Evolutionary conservation across 2,113 vertebrate genomes (phyloP), one percentile per base, ranked within the genome.

Genomic region (Hippopotamus amphibius): DNA sequence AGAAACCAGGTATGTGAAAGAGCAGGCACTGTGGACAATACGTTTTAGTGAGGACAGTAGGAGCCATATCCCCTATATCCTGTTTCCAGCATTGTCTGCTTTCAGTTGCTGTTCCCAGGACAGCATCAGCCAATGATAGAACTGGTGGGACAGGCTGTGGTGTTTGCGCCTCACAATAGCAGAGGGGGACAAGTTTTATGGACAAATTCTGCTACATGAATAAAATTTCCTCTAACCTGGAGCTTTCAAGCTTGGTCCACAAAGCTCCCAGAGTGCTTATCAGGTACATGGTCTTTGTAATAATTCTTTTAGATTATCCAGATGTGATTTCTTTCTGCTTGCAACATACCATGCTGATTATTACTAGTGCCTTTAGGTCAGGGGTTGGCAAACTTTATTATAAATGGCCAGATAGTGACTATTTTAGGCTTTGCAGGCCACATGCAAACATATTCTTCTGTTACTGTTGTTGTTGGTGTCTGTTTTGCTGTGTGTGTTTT

Each of bases 41-140:
- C 9, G 21, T 26, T 72, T 24, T 77, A 50, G 19, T 37, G 43
- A 81, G 14, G 0, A 17, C 9, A 1, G 28, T 28, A 7, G 46
- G 19, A 71, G 3, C 6, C 65, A 9, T 9, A 12, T 1, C 1
- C 19, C 24, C 19, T 63, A 8, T 3, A 4, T 61, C n/a, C 7
- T 4, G 7, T 26, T 48, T 12, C 17, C 12, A 28, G 4, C 9
- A n/a, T 6, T 22, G 24, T 21, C 3, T 48, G 7, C 90, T 48
- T 59, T 12, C 19, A n/a, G 2, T 12, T 55, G 33, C 21, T 33
- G 4, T 48, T 55, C 7, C 6, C 26, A 21, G 0, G n/a, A 24
- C 12, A 19, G 22, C 0, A 4, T 6, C 14, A 28, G 9, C 19
- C n/a, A 26, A 0, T 4, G 19, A 8, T 7, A 41, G 33, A 15